A percentile compares a stretch with the other conserved stretches of the same genome.
These are phyloP conservation scores for Hyaena hyaena DNA, from an alignment of 2,113 vertebrate genomes.

Conservation along the genomic window DNA sequence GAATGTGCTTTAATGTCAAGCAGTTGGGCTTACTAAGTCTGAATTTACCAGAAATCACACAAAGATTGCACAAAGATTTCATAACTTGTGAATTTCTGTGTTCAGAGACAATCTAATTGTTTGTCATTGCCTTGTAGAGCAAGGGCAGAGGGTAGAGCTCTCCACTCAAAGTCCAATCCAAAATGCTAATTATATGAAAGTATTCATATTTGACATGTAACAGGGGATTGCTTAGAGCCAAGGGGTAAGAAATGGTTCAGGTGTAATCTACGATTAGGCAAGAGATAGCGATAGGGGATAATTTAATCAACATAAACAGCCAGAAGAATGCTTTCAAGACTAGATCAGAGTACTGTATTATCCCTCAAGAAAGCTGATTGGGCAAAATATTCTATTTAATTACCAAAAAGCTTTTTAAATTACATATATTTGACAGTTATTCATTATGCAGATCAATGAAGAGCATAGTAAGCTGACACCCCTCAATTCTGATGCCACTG, in stretches of 20 bases:
- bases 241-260: neutral
- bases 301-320: neutral
- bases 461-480: neutral
- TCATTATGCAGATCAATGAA: neutral
- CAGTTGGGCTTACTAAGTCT: neutral
- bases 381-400: slow-evolving; percentile 20
- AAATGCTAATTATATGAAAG: neutral
- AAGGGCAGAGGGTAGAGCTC: neutral
- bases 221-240: neutral
- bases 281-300: neutral
- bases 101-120: neutral
- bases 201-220: slow-evolving; percentile 5
- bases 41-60: neutral
- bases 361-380: slow-evolving; percentile 5
- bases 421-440: neutral
- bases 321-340: slow-evolving; percentile 41
- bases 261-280: neutral
- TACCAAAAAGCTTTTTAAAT: slow-evolving; percentile 26
- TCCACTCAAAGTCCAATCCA: neutral
- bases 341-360: slow-evolving; percentile 52
- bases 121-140: neutral
- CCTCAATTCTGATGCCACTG: neutral
- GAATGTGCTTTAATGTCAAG: neutral
- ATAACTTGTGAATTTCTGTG: neutral
- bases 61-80: neutral